Evolutionary conservation across 1,140 invertebrate species (phyloP), one percentile per base, ranked within the genome.

Genomic region (Mizuhopecten yessoensis): DNA sequence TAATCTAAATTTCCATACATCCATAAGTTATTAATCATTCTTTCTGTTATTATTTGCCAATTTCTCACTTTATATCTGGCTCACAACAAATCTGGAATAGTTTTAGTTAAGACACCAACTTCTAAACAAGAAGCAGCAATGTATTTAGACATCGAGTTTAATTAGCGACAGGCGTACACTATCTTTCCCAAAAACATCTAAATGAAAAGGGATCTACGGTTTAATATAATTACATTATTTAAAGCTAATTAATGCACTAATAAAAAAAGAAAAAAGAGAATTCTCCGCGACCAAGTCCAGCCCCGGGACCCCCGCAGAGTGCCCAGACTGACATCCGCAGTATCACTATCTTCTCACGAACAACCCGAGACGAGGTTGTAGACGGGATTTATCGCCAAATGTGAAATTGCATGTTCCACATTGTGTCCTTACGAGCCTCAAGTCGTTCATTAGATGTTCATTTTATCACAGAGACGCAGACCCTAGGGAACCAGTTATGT

Each of bases 381-480:
- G 57, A 9, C 57, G n/a, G 29, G 57, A 75, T 75, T 75, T 75
- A 75, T 75, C 57, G n/a, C 57, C 5, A 17, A 20, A 75, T 75
- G 57, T 75, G 57, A 75, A 75, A 75, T 75, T 75, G 29, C 57
- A 75, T 29, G 57, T 75, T 75, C 57, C n/a, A 7, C 57, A 29
- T 11, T 29, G n/a, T 75, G 57, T 29, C 57, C 57, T n/a, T 75
- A 75, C 29, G 57, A 29, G 57, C n/a, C 57, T 75, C 57, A 29
- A 75, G 2, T 75, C 57, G n/a, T 75, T 75, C 57, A 75, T 75
- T 75, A 75, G 57, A 75, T 75, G 57, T 75, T 75, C 57, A 75
- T 75, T 75, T 75, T 75, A 75, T 75, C 7, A 29, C 57, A 75
- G 17, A 13, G 57, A 9, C 57, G 57, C 9, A 29, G 5, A 9